Evolutionary conservation across 2,888 invertebrate species (phyloP).

Genomic region (Pollenia griseotomentosa): DNA sequence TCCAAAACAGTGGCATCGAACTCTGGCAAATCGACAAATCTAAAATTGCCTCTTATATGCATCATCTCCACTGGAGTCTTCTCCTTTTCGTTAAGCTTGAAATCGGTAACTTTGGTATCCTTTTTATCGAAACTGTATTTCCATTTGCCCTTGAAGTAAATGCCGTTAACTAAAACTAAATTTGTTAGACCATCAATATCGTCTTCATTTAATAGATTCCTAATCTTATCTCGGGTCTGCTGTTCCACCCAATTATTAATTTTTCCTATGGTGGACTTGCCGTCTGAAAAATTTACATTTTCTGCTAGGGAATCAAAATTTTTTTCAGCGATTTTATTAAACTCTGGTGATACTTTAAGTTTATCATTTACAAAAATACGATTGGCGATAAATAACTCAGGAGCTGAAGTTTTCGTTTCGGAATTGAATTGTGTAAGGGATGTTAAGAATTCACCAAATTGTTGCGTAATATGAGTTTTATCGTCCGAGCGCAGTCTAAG

Average conservation of each 20-base stretch:
- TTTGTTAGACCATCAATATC: slow-evolving; percentile 86
- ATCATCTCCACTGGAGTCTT: slow-evolving; percentile 87
- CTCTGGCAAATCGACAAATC: slow-evolving; percentile 84
- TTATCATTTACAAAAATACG: neutral
- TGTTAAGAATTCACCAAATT: neutral
- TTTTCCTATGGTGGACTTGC: neutral
- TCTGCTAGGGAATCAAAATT: neutral
- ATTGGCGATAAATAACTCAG: neutral
- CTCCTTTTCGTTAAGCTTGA: slow-evolving; percentile 86
- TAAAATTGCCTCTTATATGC: slow-evolving; percentile 85
- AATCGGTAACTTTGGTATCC: slow-evolving; percentile 87
- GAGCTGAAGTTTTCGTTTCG: neutral
- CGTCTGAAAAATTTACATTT: neutral
- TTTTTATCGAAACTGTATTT: slow-evolving; percentile 87
- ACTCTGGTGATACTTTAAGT: neutral
- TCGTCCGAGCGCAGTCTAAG: no score
- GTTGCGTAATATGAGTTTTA: neutral
- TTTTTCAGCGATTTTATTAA: neutral
- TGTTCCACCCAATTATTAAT: slow-evolving; percentile 4
- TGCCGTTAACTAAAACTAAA: slow-evolving; percentile 91
- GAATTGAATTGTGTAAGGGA: neutral
- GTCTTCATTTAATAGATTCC: slow-evolving; percentile 77
- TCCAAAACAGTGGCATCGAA: slow-evolving; percentile 86
- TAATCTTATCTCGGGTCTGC: neutral
- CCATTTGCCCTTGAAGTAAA: slow-evolving; percentile 95